A percentile compares a stretch with the other conserved stretches of the same genome.
These are phyloP conservation scores for Thinocorus orbignyianus DNA, from an alignment of 2,113 vertebrate species.

Conservation along the genomic window DNA sequence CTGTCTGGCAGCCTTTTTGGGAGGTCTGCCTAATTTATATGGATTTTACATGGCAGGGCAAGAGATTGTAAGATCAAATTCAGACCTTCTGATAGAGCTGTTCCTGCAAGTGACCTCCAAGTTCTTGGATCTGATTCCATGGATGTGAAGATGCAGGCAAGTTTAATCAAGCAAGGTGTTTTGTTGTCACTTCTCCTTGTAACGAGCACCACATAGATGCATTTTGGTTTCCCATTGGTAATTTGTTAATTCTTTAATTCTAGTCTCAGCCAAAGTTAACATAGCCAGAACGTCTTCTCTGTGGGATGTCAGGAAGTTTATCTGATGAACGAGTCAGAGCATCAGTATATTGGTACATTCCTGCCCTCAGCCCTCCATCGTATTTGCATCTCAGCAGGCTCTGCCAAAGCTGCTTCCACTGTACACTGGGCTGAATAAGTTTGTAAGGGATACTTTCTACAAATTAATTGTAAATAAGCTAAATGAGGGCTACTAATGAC, in stretches of 20 bases:
- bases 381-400: background rate
- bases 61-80: background rate
- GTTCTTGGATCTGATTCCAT: background rate
- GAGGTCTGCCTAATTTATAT: background rate
- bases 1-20: background rate
- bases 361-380: background rate
- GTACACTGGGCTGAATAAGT: background rate
- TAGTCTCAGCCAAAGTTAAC: background rate
- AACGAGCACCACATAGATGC: background rate
- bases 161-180: background rate
- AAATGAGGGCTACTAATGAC: background rate
- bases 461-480: background rate
- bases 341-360: background rate
- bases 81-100: background rate
- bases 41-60: background rate
- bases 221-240: background rate
- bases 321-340: background rate
- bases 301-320: background rate
- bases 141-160: background rate
- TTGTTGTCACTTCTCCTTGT: background rate
- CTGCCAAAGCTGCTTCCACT: background rate
- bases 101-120: background rate
- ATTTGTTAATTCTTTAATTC: background rate
- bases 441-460: background rate
- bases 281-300: background rate